Conservation (phyloP, 2,113 vertebrate species). For the Tetrax tetrax region DNA sequence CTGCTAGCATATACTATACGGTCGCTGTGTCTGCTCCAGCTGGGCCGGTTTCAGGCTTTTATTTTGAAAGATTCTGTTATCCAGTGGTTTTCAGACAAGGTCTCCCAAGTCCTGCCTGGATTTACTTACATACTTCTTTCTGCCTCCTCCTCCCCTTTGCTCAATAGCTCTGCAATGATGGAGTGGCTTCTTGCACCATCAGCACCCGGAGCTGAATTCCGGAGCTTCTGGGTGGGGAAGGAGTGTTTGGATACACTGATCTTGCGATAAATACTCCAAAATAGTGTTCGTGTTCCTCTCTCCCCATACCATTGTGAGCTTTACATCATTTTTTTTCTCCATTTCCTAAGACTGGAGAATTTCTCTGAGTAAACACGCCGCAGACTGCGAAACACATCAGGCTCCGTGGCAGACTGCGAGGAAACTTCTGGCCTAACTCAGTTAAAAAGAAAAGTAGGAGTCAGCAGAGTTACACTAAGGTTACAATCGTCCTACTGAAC, state of each 20-base stretch:
- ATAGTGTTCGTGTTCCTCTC: fast-evolving
- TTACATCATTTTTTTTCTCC: not conserved
- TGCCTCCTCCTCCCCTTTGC: slow-evolving; percentile 15
- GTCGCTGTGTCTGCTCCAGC: not conserved
- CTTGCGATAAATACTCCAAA: not conserved
- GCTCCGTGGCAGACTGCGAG: not conserved
- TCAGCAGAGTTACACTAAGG: not conserved
- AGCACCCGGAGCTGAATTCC: slow-evolving; percentile 24
- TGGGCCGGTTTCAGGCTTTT: not conserved
- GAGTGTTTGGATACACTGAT: not conserved
- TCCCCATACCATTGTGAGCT: not conserved
- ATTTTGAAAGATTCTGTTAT: not conserved
- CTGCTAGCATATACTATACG: fast-evolving
- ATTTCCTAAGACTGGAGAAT: not conserved
- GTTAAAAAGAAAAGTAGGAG: slow-evolving; percentile 11
- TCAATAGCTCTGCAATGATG: not conserved
- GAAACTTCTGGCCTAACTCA: slow-evolving; percentile 25
- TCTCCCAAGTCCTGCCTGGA: not conserved
- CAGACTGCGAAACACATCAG: not conserved
- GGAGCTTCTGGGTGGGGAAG: not conserved
- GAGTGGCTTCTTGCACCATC: slow-evolving; percentile 50
- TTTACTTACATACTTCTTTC: not conserved
- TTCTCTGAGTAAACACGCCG: not conserved
- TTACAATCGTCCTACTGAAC: not conserved
- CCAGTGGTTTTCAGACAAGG: not conserved